These are phyloP conservation scores for Passer domesticus DNA, from an alignment of 2,113 vertebrate species.

Conservation along the genomic window DNA sequence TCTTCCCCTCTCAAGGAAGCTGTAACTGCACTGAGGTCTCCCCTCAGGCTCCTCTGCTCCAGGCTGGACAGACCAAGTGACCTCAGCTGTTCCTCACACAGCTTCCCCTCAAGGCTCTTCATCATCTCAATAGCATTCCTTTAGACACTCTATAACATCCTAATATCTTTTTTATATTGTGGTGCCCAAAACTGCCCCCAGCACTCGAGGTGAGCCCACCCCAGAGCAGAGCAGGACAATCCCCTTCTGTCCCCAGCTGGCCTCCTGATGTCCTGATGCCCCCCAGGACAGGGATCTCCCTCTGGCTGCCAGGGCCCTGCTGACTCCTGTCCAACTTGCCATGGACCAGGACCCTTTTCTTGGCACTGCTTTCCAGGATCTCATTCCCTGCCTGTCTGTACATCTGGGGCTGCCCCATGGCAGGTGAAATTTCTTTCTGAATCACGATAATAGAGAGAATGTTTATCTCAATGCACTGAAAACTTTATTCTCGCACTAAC, in stretches of 20 bases:
- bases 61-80: background rate
- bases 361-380: background rate
- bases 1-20: accelerated
- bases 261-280: background rate
- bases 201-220: background rate
- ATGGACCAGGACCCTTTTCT: background rate
- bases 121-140: background rate
- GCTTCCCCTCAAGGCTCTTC: background rate
- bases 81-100: background rate
- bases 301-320: background rate
- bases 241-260: background rate
- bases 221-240: background rate
- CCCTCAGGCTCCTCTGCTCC: background rate
- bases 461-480: background rate
- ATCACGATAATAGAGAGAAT: background rate
- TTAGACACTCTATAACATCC: background rate
- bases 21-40: background rate
- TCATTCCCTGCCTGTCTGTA: background rate
- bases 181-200: background rate
- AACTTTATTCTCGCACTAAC: background rate
- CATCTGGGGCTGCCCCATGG: background rate
- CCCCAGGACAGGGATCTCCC: background rate
- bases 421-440: background rate
- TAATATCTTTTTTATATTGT: background rate
- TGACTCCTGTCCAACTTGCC: background rate